phyloP scores from a whole-genome alignment of 30 jellyfish, hydroid and myxozoan genomes.

The Turritopsis rubra region DNA sequence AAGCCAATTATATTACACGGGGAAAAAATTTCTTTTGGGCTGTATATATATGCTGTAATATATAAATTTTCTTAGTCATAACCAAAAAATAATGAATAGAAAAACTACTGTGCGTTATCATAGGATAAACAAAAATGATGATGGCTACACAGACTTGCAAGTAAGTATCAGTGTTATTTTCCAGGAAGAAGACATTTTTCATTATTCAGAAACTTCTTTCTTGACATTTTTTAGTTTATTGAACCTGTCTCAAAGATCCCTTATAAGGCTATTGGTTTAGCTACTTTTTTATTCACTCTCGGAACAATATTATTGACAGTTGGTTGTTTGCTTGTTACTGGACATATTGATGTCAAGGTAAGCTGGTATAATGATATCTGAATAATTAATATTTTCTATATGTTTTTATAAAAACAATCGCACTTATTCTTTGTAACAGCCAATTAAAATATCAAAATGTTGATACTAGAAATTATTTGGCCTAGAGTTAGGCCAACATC shows the following conservation, averaged over 20 bases:
- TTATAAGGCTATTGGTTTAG: slow-evolving; percentile 64
- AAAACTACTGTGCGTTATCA: slow-evolving; percentile 57
- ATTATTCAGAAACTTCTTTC: neutral
- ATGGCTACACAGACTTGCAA: slow-evolving; percentile 84
- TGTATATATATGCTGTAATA: too few species aligned
- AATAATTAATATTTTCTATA: too few species aligned
- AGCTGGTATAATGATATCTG: too few species aligned
- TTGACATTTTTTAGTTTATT: slow-evolving; percentile 30
- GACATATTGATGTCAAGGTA: slow-evolving; percentile 83
- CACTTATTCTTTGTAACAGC: too few species aligned
- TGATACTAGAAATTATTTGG: too few species aligned
- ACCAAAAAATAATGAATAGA: neutral
- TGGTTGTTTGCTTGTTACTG: slow-evolving; percentile 77
- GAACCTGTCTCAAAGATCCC: slow-evolving; percentile 84
- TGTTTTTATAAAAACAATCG: too few species aligned
- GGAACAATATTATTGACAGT: slow-evolving; percentile 62
- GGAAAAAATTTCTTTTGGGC: too few species aligned
- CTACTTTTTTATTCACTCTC: slow-evolving; percentile 67
- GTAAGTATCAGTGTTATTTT: slow-evolving; percentile 1
- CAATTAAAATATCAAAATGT: too few species aligned
- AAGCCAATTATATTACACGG: too few species aligned
- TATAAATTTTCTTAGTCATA: neutral
- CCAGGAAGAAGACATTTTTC: neutral
- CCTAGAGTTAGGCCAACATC: too few species aligned
- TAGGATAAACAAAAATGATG: slow-evolving; percentile 50